Evolutionary conservation across 2,797 vertebrate species (phyloP), one percentile per base, ranked within the genome.

Genomic region (Peromyscus aztecus): DNA sequence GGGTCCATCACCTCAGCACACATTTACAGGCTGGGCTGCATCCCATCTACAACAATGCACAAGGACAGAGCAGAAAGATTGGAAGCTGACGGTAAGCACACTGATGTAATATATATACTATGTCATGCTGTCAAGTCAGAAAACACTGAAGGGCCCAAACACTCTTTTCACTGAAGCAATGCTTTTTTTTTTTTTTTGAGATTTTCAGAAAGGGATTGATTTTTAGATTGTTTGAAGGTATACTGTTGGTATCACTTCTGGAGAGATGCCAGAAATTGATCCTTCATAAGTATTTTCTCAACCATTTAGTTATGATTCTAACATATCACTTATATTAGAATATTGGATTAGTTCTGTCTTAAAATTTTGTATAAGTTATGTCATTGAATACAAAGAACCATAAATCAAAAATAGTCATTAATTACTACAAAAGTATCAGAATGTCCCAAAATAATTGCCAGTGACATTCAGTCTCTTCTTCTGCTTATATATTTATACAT

Each of bases 101-200:
- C 46, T 91, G 90, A 88, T 49, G 43, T 37, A 85, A 91, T 78
- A 57, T 52, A 80, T 16, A 43, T 55, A 43, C 77, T 29, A 37
- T 77, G 84, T 93, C 83, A 90, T n/a, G 37, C 12, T 90, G 89
- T 88, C 87, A 94, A 61, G 91, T 86, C 80, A 49, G 78, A 92
- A 96, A 88, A 73, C n/a, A 91, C 23, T 7, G 55, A 69, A 61
- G 37, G 29, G 46, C 63, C 46, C 29, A 57, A 19, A 16, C 6
- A 4, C 69, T 46, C 78, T 59, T 91, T 75, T 91, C 59, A 57
- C 59, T 57, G 11, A 23, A 69, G 59, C 2, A n/a, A 23, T 23
- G 67, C 59, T 82, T 59, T 73, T 71, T 37, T 6, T 61, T 61
- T 34, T 84, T 29, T 37, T 83, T 21, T 92, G 71, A 95, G 55